Conservation (phyloP, 2,797 vertebrate genomes). For the Fratercula arctica region DNA sequence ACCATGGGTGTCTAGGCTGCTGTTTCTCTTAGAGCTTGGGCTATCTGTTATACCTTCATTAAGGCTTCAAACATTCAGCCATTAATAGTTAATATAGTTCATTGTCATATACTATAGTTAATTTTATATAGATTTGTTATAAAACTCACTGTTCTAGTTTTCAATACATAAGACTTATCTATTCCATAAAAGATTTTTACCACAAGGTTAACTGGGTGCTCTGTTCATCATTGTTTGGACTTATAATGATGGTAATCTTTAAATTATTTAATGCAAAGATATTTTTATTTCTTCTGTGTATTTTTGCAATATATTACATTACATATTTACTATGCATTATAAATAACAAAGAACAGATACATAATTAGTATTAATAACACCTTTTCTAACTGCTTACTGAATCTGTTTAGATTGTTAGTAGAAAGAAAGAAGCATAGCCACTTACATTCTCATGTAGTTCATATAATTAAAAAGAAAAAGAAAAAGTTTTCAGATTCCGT, state of each 20-base stretch:
- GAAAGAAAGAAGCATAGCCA: background rate
- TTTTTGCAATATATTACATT: background rate
- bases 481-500: background rate
- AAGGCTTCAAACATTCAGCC: background rate
- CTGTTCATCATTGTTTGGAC: background rate
- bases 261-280: background rate
- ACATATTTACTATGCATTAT: background rate
- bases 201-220: background rate
- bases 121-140: background rate
- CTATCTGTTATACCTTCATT: background rate
- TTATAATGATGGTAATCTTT: no score
- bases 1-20: background rate
- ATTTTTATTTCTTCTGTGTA: background rate
- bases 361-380: background rate
- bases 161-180: background rate
- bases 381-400: background rate
- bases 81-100: background rate
- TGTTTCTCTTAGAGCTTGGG: background rate
- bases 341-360: background rate
- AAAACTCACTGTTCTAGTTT: background rate
- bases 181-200: background rate
- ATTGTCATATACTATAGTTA: background rate
- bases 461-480: no score
- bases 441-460: background rate
- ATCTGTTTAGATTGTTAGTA: background rate